Percentiles rank a stretch among this genome's conserved stretches.
Conservation (phyloP, 2,113 vertebrate species). For the Empidonax traillii region DNA sequence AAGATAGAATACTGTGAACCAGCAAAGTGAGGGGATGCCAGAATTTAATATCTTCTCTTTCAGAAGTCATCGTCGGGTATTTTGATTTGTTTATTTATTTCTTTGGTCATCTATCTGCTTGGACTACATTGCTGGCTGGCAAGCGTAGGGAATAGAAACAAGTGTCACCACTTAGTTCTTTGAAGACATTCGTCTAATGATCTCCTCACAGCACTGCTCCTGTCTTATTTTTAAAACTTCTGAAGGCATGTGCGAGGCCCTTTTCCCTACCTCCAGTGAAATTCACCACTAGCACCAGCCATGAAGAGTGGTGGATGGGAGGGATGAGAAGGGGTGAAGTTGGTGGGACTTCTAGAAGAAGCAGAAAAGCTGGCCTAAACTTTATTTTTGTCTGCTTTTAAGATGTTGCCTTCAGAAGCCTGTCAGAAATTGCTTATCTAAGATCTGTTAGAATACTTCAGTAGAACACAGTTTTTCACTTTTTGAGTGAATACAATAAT, state of each 20-base stretch:
- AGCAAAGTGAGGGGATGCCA: neutral
- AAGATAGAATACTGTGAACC: neutral
- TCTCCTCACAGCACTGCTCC: neutral
- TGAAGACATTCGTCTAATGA: neutral
- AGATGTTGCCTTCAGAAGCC: neutral
- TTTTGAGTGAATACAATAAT: neutral
- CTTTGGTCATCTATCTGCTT: neutral
- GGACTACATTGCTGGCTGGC: neutral
- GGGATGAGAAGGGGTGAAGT: neutral
- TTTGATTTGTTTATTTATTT: neutral
- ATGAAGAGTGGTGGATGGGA: neutral
- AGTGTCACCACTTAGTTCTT: neutral
- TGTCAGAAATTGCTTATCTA: neutral
- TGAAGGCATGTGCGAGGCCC: neutral
- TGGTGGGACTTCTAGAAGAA: neutral
- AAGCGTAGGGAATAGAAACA: neutral
- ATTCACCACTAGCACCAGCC: neutral
- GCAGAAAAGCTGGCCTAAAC: neutral
- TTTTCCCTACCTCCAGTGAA: accelerated
- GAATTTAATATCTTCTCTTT: neutral
- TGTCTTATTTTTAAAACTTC: neutral
- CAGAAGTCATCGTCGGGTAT: neutral
- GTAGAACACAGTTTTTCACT: neutral
- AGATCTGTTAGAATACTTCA: neutral
- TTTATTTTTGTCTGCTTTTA: neutral